phyloP scores from a whole-genome alignment of 1,140 invertebrate genomes.

The Parapsyche elsis region DNA sequence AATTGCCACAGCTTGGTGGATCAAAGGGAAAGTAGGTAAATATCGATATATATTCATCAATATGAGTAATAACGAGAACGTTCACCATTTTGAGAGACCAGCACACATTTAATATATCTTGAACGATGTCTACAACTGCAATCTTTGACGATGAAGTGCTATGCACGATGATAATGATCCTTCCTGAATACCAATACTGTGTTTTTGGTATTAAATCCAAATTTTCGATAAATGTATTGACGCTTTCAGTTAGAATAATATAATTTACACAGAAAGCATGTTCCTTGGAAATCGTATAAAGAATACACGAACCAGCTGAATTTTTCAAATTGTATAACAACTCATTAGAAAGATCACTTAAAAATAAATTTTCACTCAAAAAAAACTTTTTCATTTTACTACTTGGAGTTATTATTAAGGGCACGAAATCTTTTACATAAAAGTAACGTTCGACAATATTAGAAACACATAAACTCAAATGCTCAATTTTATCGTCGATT shows the following conservation, averaged over 20 bases:
- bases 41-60: constrained; percentile 7
- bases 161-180: constrained; percentile 46
- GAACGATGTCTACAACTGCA: background rate
- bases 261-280: constrained; percentile 35
- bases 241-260: constrained; percentile 44
- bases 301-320: constrained; percentile 5
- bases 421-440: constrained; percentile 30
- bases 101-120: constrained; percentile 48
- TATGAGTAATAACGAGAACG: constrained; percentile 26
- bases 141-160: background rate
- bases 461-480: constrained; percentile 29
- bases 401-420: constrained; percentile 26
- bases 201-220: constrained; percentile 38
- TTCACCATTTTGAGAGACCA: constrained; percentile 48
- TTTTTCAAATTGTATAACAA: constrained; percentile 15
- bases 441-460: constrained; percentile 45
- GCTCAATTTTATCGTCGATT: background rate
- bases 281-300: background rate
- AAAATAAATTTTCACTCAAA: background rate
- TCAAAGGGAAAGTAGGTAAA: constrained; percentile 49
- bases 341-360: constrained; percentile 11
- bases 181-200: constrained; percentile 40
- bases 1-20: constrained; percentile 23
- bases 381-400: constrained; percentile 2
- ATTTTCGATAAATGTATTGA: constrained; percentile 25